Base-by-base conservation (phyloP, 2,113 vertebrate species). In the Thunnus thynnus region DNA sequence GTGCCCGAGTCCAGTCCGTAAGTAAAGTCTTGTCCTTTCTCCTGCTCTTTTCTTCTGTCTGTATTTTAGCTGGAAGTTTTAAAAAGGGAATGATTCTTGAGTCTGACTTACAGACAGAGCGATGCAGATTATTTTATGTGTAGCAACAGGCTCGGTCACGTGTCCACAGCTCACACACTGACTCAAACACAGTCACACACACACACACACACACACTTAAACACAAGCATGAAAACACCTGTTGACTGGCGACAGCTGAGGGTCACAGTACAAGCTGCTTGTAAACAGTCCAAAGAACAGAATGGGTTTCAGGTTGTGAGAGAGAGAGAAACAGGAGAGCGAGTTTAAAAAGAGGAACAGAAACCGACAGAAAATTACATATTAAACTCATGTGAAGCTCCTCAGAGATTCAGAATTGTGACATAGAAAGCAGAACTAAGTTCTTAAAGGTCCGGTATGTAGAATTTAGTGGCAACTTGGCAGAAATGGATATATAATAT, bases 1-100 rank as follows among this genome's bases (percentile, higher is more conserved):
- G 52, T 99, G 97, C 66, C 97, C 97, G 0, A 99, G 98, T 88
- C 98, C 98, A 4, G 97, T 99, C 18, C 96, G 97, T 99, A 88
- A 99, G 98, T 97, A 14, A 54, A 54, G 12, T 13, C 51, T 61
- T 3, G 3, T 55, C 10, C 4, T 32, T 60, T 52, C 20, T 57
- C 7, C 3, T 36, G 41, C 2, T 52, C 41, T 27, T 17, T 6
- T 64, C 3, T 57, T 12, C 17, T 51, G 18, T 46, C 25, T 57
- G 25, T 72, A 2, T 54, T 25, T 51, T 13, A 22, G 1, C 72
- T 52, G 20, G 36, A 75, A 13, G 30, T 48, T 61, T 70, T 16
- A 17, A 32, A 70, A 69, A 30, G 47, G 32, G 12, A 67, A 77
- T 2, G 10, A 16, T 30, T 36, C 66, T 12, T n/a, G 12, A 65